Evolutionary conservation across 2,113 vertebrate genomes (phyloP), one percentile per base, ranked within the genome.

Genomic region (Amblyopsis rosae): DNA sequence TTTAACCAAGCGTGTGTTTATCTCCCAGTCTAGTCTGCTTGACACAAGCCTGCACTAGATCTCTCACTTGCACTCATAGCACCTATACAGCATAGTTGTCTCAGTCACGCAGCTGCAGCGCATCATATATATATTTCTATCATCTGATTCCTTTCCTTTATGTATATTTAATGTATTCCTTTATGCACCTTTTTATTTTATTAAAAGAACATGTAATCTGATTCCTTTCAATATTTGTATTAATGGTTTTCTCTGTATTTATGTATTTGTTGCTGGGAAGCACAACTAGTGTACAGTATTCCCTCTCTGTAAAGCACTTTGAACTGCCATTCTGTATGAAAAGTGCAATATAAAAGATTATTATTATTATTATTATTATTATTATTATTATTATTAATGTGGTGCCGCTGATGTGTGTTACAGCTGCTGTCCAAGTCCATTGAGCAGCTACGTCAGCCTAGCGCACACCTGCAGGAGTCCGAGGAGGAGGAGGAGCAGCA

Each of bases 341-440:
- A 26, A 26, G 26, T 2, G 26, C 26, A 26, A 26, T 26, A 26
- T 26, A 26, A 26, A 26, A 26, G 26, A 26, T 26, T 26, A 26
- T 26, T 26, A 26, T 26, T 26, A 26, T 26, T 19, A 19, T 19
- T 19, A 19, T 19, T 26, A 26, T 26, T 26, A 26, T 26, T 26
- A 26, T 26, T 26, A 26, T 26, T 26, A 26, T 2, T 26, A 47
- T 33, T 57, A 76, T 73, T 88, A 82, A 88, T 59, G 41, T 26
- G 19, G 53, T 32, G 13, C 41, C 35, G 13, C 47, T 46, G 60
- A 64, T 82, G 65, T 87, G 75, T 82, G 81, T 71, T 70, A 56
- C 93, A 99, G 98, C 95, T 98, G 91, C 94, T 99, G 68, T 99
- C 96, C 56, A 96, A 97, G 91, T 97, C 98, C 84, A 98, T 97